These are phyloP conservation scores for Leiothrix lutea DNA, from an alignment of 2,113 vertebrate genomes.

Conservation along the genomic window DNA sequence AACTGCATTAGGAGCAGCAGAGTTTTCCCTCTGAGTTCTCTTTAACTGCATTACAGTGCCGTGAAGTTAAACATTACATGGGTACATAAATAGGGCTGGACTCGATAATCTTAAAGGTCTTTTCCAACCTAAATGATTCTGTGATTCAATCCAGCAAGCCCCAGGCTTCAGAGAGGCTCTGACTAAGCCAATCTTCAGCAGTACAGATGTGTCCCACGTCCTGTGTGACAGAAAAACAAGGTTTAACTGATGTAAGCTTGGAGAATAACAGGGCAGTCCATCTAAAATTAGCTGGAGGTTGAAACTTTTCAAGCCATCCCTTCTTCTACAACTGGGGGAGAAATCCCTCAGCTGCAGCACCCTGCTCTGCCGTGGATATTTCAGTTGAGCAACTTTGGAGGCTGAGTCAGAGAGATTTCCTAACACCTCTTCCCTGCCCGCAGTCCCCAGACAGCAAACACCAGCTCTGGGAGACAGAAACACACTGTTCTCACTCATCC, in stretches of 20 bases:
- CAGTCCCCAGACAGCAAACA: not conserved
- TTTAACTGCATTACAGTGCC: not conserved
- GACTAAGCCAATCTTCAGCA: not conserved
- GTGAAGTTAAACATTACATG: not conserved
- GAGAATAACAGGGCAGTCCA: not conserved
- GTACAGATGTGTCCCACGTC: not conserved
- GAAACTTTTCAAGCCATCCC: not conserved
- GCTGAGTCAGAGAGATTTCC: slow-evolving; percentile 52
- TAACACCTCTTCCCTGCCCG: not conserved
- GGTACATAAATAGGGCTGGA: not conserved
- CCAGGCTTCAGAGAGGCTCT: not conserved
- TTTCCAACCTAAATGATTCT: not conserved
- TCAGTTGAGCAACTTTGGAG: slow-evolving; percentile 1
- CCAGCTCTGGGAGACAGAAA: not conserved
- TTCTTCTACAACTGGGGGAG: not conserved
- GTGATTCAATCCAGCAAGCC: not conserved
- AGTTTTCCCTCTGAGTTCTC: not conserved
- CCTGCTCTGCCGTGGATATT: not conserved
- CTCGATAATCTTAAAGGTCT: not conserved
- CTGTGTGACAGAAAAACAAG: not conserved
- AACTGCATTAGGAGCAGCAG: not conserved
- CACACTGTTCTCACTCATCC: not conserved
- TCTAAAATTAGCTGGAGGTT: not conserved
- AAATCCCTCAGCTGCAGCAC: not conserved
- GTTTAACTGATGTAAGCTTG: not conserved